Base-by-base conservation (phyloP, 2,888 invertebrate species). In the Ephialtes manifestator region DNA sequence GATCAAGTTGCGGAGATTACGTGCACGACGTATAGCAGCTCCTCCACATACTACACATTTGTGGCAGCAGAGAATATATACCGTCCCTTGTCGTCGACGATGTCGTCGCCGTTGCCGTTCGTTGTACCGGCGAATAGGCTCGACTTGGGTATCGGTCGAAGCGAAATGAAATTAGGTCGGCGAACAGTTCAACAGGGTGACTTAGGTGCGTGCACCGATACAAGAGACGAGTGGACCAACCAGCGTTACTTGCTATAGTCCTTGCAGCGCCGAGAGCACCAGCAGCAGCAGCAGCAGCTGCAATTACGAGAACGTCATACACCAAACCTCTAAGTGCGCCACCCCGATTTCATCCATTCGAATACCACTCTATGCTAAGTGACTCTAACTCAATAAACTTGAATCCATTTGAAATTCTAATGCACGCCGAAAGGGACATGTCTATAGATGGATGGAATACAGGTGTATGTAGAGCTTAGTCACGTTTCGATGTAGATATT, bases 371-470 rank as follows among this genome's bases (percentile, higher is more conserved):
- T 70, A 77, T 78, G 81, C 81, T 81, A 78, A 84, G 74, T 81
- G 70, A 75, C 48, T 81, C 81, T 70, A 78, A 81, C 78, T 84
- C 84, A 74, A 84, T 81, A 74, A 78, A 74, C 78, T 46, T 28
- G 78, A 70, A 81, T 78, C 74, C 78, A 81, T 84, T 84, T 81
- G 84, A 81, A 81, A 81, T 81, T 81, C 84, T 84, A 74, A 84
- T 84, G 43, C 53, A 55, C 53, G 43, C 15, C 81, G 58, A 48
- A 51, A 48, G 70, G 67, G 55, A 70, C 60, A 28, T 39, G 35
- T 35, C 8, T 13, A 10, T 60, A 13, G 10, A 24, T 24, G 24
- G 13, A 55, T 55, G 0, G 15, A 3, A 13, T 43, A 65, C 18
- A 5, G 8, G 1, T 18, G 65, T 43, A 39, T 18, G 8, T 43